Evolutionary conservation across 2,888 invertebrate genomes (phyloP).

Genomic region (Megaustenia siamemsis): DNA sequence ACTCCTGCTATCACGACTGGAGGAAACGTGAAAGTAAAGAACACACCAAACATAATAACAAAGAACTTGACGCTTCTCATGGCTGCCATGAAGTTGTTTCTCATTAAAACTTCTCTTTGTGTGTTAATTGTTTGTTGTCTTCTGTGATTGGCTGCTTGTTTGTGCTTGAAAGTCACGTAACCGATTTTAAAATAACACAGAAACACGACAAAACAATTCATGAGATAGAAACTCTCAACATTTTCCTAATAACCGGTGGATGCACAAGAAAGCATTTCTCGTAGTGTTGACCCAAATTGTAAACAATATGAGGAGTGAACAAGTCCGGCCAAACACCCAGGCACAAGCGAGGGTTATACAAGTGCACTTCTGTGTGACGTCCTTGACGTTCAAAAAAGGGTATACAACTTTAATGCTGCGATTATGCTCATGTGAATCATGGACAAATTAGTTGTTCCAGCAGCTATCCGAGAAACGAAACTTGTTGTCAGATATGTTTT

Average conservation of each 20-base stretch:
- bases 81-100: neutral
- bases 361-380: neutral
- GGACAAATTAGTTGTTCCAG: neutral
- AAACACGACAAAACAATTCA: neutral
- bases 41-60: slow-evolving; percentile 23
- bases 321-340: neutral
- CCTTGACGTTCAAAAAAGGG: neutral
- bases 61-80: slow-evolving; percentile 29
- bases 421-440: neutral
- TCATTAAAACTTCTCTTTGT: neutral
- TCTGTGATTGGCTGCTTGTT: neutral
- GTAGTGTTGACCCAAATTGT: neutral
- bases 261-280: neutral
- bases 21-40: neutral
- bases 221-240: neutral
- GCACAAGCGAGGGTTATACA: neutral
- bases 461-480: neutral
- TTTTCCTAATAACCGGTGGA: neutral
- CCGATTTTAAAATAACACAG: slow-evolving; percentile 12
- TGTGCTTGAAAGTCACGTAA: slow-evolving; percentile 12
- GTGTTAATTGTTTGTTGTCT: neutral
- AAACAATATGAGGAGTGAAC: neutral
- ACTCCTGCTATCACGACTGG: neutral
- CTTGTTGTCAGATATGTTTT: neutral
- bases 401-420: neutral